Percentiles rank a stretch among this genome's conserved stretches.
These are phyloP conservation scores for Hemicrepidius hirtus DNA, from an alignment of 2,888 invertebrate species.

Conservation along the genomic window DNA sequence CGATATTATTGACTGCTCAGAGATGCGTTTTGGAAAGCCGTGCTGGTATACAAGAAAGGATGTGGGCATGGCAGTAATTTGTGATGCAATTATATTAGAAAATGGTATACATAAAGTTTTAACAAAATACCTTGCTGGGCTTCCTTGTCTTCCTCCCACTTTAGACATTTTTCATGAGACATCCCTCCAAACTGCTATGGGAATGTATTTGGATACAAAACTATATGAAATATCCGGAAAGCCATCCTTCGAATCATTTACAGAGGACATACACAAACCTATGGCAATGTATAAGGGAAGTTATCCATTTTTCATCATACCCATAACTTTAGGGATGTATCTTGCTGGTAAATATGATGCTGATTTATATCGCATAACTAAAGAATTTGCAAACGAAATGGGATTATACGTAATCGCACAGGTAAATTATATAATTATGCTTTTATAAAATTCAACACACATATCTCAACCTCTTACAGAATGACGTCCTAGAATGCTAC, in stretches of 20 bases:
- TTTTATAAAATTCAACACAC: too few relatives aligned
- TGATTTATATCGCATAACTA: conserved; percentile 88
- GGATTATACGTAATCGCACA: conserved; percentile 97
- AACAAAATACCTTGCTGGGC: conserved; percentile 83
- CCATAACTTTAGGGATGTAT: conserved; percentile 90
- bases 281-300: conserved; percentile 95
- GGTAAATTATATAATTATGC: conserved; percentile 70
- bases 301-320: conserved; percentile 95
- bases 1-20: conserved; percentile 93
- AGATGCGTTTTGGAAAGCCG: conserved; percentile 87
- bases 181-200: conserved; percentile 84
- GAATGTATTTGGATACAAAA: conserved; percentile 86
- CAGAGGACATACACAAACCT: conserved; percentile 89
- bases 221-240: conserved; percentile 74
- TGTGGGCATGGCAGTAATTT: conserved; percentile 85
- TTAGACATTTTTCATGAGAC: conserved; percentile 89
- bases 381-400: conserved; percentile 91
- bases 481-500: conserved; percentile 93
- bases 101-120: conserved; percentile 87
- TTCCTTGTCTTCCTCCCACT: conserved; percentile 85
- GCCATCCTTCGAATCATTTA: conserved; percentile 82
- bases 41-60: conserved; percentile 92
- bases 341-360: conserved; percentile 86
- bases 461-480: too few relatives aligned
- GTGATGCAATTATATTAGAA: conserved; percentile 90